phyloP scores from a whole-genome alignment of 2,113 vertebrate genomes.

The Willisornis vidua region DNA sequence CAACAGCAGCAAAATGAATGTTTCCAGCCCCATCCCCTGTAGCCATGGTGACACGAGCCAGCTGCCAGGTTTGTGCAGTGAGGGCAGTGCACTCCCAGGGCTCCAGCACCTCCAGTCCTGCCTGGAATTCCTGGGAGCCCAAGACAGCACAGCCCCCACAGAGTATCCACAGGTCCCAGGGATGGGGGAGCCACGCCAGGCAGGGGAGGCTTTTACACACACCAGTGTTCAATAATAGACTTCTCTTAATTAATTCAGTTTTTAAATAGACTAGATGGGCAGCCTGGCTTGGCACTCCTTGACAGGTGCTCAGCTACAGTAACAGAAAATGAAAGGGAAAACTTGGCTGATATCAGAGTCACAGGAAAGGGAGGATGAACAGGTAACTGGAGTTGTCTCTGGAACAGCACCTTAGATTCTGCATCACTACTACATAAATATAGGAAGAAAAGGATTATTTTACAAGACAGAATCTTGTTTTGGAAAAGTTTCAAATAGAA shows the following conservation, averaged over 20 bases:
- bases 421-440: background rate
- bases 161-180: background rate
- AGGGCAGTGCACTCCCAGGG: background rate
- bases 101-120: background rate
- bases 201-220: background rate
- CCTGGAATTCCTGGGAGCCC: background rate
- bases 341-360: rapidly evolving
- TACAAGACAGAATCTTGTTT: background rate
- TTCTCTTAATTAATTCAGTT: background rate
- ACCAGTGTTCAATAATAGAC: rapidly evolving
- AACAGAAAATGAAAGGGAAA: background rate
- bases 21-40: background rate
- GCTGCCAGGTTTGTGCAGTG: background rate
- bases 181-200: background rate
- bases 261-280: background rate
- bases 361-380: background rate
- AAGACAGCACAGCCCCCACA: background rate
- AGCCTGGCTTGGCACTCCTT: background rate
- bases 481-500: background rate
- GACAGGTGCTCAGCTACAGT: background rate
- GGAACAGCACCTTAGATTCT: background rate
- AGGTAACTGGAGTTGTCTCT: background rate
- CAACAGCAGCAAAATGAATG: background rate
- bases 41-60: background rate
- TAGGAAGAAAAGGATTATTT: background rate